A percentile compares a stretch with the other conserved stretches of the same genome.
Conservation (phyloP, 2,797 vertebrate genomes). For the Danio tinwini region DNA sequence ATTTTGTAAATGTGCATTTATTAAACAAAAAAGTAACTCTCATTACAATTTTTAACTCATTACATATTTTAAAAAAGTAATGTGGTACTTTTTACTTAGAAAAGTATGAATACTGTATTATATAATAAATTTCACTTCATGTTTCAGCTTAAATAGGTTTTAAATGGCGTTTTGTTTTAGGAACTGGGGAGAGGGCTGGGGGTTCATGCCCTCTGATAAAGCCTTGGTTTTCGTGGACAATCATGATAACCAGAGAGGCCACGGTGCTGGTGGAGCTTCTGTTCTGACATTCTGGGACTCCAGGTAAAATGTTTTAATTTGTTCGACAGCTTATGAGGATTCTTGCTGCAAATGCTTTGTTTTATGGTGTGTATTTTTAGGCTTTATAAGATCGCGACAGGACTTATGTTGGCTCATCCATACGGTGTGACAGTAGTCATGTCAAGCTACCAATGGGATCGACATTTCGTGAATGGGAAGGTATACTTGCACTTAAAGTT, state of each 20-base stretch:
- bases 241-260: conserved; percentile 93
- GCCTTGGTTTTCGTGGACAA: conserved; percentile 94
- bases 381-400: conserved; percentile 88
- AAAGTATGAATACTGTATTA: no score
- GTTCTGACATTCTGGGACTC: conserved; percentile 91
- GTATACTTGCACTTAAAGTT: conserved; percentile 53
- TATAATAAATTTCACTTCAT: no score
- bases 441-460: conserved; percentile 90
- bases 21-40: no score
- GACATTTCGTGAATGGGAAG: conserved; percentile 82
- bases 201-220: conserved; percentile 82
- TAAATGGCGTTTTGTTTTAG: conserved; percentile 66
- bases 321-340: accelerated
- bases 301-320: conserved; percentile 70
- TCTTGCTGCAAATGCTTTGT: not conserved
- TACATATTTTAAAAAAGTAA: no score
- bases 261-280: conserved; percentile 86
- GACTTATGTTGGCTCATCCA: conserved; percentile 92
- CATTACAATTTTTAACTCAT: no score
- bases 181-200: conserved; percentile 95
- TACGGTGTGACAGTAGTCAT: conserved; percentile 91
- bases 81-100: no score
- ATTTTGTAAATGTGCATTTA: no score
- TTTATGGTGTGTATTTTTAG: conserved; percentile 59
- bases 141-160: no score